Evolutionary conservation across 2,113 vertebrate species (phyloP), one percentile per base, ranked within the genome.

Genomic region (Onychorhynchus coronatus): DNA sequence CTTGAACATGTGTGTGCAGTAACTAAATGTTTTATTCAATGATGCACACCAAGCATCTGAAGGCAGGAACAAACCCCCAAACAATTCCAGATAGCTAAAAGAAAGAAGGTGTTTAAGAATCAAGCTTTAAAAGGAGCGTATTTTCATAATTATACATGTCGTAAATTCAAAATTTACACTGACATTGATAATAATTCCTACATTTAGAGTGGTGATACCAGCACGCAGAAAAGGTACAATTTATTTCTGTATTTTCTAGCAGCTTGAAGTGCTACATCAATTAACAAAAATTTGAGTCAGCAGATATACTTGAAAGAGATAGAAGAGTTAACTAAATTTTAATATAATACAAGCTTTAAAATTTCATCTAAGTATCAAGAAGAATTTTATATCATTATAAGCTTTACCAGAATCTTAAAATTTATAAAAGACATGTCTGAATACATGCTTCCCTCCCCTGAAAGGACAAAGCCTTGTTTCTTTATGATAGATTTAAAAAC

Each of bases 41-140:
- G 96, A 94, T 91, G 96, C 93, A 96, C 95, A 97, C 95, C 95
- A 94, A 95, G 93, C 73, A 94, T 92, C 86, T 95, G 95, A 97
- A 96, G 95, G 94, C 81, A 97, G 92, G 93, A 96, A 87, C 88
- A 97, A 97, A 91, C 96, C 96, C 41, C 9, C 89, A 96, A 94
- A 97, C 81, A 95, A 96, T 91, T 89, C 96, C 94, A 97, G 94
- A 96, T 18, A 97, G 95, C 95, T 97, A 97, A 93, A 97, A 97
- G 78, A 96, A 97, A 97, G 91, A 96, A 96, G 80, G 93, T 49
- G 52, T 91, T 97, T 95, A 81, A 92, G 95, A 93, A 94, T 85
- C 74, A 89, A 91, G 74, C 55, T 85, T 91, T 66, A 63, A 84
- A 91, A 89, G 31, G 39, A 92, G 27, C 20, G 12, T 46, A 74